Conservation (phyloP, 2,888 invertebrate species). For the Desoria tigrina region DNA sequence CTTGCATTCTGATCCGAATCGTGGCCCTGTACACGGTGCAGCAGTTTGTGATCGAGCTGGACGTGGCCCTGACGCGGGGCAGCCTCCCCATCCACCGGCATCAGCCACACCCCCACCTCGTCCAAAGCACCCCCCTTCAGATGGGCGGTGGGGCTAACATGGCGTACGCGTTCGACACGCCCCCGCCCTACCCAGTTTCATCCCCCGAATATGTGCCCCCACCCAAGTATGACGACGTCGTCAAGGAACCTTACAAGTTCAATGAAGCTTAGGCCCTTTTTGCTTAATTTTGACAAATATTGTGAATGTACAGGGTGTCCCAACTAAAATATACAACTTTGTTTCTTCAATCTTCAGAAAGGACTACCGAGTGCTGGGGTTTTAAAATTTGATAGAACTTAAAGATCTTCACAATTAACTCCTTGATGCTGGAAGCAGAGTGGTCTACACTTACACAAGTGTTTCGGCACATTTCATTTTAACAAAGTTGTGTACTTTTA, state of each 20-base stretch:
- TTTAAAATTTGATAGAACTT: too few species aligned
- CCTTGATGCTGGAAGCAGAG: too few species aligned
- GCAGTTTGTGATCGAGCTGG: constrained; percentile 33
- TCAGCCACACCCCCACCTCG: background rate
- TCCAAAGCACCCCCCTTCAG: background rate
- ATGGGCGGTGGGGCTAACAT: background rate
- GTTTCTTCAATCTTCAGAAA: too few species aligned
- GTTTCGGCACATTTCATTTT: too few species aligned
- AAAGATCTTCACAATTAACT: too few species aligned
- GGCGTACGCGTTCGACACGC: background rate
- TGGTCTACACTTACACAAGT: too few species aligned
- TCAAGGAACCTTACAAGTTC: constrained; percentile 29
- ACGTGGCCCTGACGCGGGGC: constrained; percentile 23
- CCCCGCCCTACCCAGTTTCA: constrained; percentile 3
- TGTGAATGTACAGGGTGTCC: too few species aligned
- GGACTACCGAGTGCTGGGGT: too few species aligned
- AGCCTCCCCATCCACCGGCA: constrained; percentile 25
- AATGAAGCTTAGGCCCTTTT: constrained; percentile 33
- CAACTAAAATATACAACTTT: too few species aligned
- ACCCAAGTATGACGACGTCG: constrained; percentile 37
- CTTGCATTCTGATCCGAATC: constrained; percentile 26
- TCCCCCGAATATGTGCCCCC: constrained; percentile 15
- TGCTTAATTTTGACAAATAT: too few species aligned
- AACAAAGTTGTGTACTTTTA: too few species aligned
- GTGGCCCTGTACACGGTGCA: constrained; percentile 36